A percentile compares a stretch with the other conserved stretches of the same genome.
These are phyloP conservation scores for Copsychus sechellarum DNA, from an alignment of 2,113 vertebrate genomes.

Conservation along the genomic window DNA sequence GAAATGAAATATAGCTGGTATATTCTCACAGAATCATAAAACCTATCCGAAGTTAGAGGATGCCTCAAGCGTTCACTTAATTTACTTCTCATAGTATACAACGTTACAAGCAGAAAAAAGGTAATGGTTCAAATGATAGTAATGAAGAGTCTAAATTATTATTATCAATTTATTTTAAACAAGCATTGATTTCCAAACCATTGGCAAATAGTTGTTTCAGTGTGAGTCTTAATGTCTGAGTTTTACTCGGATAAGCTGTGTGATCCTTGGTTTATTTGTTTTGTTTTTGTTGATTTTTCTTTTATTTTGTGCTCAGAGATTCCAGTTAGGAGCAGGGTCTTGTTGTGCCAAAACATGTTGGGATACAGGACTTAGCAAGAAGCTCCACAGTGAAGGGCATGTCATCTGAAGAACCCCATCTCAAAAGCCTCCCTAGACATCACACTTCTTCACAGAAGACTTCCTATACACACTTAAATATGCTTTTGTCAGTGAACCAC, in stretches of 20 bases:
- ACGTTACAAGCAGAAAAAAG: neutral
- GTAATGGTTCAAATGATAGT: neutral
- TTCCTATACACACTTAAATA: neutral
- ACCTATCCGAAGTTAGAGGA: constrained; percentile 30
- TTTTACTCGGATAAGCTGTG: neutral
- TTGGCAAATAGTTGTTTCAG: neutral
- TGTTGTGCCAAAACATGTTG: neutral
- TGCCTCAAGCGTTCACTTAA: constrained; percentile 16
- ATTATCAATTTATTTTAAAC: constrained; percentile 15
- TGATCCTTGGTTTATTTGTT: neutral
- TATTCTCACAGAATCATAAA: constrained; percentile 57
- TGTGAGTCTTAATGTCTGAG: neutral
- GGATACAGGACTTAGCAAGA: neutral
- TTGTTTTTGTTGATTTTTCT: neutral
- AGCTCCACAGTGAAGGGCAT: neutral
- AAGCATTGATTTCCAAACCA: neutral
- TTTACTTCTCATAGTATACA: constrained; percentile 11
- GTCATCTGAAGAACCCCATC: neutral
- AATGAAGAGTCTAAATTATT: constrained; percentile 26
- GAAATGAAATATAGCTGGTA: constrained; percentile 50
- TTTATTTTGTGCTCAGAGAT: neutral
- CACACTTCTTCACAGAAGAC: neutral
- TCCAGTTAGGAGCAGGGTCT: neutral
- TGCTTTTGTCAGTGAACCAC: neutral
- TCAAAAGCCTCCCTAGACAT: neutral